phyloP scores from a whole-genome alignment of 2,888 invertebrate species.

The Yponomeuta plumbellus region DNA sequence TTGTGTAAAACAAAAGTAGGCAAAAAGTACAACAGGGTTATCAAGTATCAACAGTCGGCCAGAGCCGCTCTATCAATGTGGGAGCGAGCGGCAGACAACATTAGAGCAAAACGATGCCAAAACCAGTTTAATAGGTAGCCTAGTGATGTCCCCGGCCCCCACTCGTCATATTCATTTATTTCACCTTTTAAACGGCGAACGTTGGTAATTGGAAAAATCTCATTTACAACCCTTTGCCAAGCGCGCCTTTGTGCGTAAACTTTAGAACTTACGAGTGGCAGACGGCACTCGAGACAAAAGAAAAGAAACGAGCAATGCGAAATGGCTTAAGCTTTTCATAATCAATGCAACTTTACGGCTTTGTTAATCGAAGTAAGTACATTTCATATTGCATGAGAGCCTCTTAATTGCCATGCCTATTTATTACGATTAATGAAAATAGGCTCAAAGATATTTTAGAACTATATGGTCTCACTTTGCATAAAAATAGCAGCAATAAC shows the following conservation, averaged over 20 bases:
- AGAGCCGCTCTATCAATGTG: conserved; percentile 12
- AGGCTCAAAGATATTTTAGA: too few relatives aligned
- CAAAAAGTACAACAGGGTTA: neutral
- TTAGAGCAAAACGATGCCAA: conserved; percentile 15
- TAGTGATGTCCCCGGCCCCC: conserved; percentile 13
- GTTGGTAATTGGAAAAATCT: conserved; percentile 63
- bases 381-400: neutral
- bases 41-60: neutral
- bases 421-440: neutral
- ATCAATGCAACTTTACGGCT: neutral
- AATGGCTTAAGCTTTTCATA: neutral
- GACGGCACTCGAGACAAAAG: conserved; percentile 4
- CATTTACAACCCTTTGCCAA: conserved; percentile 39
- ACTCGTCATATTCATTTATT: conserved; percentile 45
- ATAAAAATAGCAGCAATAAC: neutral
- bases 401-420: neutral
- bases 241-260: conserved; percentile 15
- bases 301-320: conserved; percentile 5
- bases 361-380: neutral
- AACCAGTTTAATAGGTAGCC: conserved; percentile 12
- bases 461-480: neutral
- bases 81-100: conserved; percentile 3
- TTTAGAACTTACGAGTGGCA: conserved; percentile 14
- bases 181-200: conserved; percentile 23
- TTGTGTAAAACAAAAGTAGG: neutral